A percentile compares a stretch with the other conserved stretches of the same genome.
Evolutionary conservation across 2,797 vertebrate species (phyloP).

Genomic region (Anabacerthia variegaticeps): DNA sequence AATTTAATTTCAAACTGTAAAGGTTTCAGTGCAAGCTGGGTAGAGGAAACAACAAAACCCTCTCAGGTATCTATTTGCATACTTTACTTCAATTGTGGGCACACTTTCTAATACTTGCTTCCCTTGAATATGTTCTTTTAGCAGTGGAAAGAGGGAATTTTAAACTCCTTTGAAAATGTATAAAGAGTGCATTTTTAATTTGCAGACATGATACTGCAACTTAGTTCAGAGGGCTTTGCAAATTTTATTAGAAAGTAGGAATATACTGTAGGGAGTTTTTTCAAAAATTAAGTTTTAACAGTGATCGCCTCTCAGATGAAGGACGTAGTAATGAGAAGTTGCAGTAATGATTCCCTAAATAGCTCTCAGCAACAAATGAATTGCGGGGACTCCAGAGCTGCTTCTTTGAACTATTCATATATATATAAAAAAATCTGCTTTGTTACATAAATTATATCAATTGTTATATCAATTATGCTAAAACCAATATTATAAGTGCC

Average conservation of each 20-base stretch:
- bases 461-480: not conserved
- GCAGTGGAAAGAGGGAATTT: not conserved
- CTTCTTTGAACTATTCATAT: not conserved
- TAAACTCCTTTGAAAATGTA: not conserved
- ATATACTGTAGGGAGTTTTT: not conserved
- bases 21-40: not conserved
- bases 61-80: not conserved
- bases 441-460: not conserved
- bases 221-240: not conserved
- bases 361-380: not conserved
- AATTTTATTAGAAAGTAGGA: not conserved
- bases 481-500: not conserved
- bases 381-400: not conserved
- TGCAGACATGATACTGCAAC: not conserved
- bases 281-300: not conserved
- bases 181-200: not conserved
- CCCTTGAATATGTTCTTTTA: not conserved
- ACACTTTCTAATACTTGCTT: not conserved
- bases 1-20: not conserved
- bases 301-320: not conserved
- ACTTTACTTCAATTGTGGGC: not conserved
- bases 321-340: not conserved
- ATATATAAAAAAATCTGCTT: not conserved
- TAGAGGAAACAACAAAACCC: not conserved
- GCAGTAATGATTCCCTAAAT: slow-evolving; percentile 3